A percentile compares a stretch with the other conserved stretches of the same genome.
Conservation (phyloP, 1,140 invertebrate species). For the Drosophila equinoxialis region DNA sequence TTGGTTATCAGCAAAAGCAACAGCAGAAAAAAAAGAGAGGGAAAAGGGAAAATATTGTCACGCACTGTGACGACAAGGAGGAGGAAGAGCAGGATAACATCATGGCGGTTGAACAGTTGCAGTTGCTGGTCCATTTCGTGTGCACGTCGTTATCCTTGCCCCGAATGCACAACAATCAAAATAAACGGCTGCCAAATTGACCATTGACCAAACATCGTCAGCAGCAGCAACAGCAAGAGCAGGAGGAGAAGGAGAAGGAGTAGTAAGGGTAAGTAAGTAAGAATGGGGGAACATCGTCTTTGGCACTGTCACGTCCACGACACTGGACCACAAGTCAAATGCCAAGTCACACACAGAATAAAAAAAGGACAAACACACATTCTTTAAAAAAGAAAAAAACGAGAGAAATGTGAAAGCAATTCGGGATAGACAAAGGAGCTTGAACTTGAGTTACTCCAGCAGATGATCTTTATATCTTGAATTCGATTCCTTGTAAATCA, state of each 20-base stretch:
- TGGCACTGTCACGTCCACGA: slow-evolving; percentile 64
- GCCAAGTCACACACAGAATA: slow-evolving; percentile 21
- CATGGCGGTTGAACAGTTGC: slow-evolving; percentile 15
- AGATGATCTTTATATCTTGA: no score
- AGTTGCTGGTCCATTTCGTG: slow-evolving; percentile 64
- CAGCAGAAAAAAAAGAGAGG: slow-evolving; percentile 17
- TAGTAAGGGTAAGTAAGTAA: no score
- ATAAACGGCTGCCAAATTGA: slow-evolving; percentile 83
- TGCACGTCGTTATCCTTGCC: slow-evolving; percentile 75
- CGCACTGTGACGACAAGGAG: slow-evolving; percentile 14
- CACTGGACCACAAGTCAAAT: slow-evolving; percentile 47
- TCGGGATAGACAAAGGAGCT: background rate
- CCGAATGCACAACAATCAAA: slow-evolving; percentile 81
- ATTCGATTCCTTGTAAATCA: slow-evolving; percentile 9
- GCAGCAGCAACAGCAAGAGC: slow-evolving; percentile 28
- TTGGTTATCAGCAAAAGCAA: slow-evolving; percentile 62
- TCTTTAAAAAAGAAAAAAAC: background rate
- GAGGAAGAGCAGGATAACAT: background rate
- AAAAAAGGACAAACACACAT: slow-evolving; percentile 34
- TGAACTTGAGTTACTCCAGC: no score
- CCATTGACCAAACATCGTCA: slow-evolving; percentile 80
- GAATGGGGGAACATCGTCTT: slow-evolving; percentile 38
- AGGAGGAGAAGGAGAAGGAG: slow-evolving; percentile 10
- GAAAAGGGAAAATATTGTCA: slow-evolving; percentile 35
- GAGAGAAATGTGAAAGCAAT: background rate